A percentile compares a stretch with the other conserved stretches of the same genome.
Conservation (phyloP, 2,113 vertebrate species). For the human (Homo sapiens) region DNA sequence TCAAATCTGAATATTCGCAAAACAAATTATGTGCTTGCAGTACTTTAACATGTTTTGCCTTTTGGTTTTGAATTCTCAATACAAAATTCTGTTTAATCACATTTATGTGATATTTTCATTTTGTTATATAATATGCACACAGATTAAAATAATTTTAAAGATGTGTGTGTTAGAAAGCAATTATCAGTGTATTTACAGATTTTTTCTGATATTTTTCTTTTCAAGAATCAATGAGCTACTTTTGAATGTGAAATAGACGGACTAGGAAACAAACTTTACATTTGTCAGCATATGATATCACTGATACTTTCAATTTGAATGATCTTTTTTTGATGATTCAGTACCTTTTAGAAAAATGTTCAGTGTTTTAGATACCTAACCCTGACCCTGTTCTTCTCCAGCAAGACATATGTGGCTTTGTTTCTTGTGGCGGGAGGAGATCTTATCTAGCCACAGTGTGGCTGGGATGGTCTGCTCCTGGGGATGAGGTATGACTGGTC, state of each 20-base stretch:
- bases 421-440: neutral
- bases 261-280: neutral
- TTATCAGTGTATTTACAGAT: neutral
- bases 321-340: neutral
- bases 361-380: neutral
- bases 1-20: neutral
- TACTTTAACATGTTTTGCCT: neutral
- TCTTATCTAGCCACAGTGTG: neutral
- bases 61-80: neutral
- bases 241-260: neutral
- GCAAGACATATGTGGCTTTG: neutral
- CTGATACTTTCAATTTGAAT: neutral
- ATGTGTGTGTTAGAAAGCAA: neutral
- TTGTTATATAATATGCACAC: neutral
- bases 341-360: neutral
- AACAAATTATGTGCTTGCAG: neutral
- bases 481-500: neutral
- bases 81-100: slow-evolving; percentile 2
- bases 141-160: neutral
- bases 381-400: neutral
- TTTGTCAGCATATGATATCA: neutral
- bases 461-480: neutral
- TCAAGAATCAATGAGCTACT: neutral
- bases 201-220: slow-evolving; percentile 20
- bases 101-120: neutral